Percentiles rank a stretch among this genome's conserved stretches.
Conservation (phyloP, 2,113 vertebrate species). For the Erpornis zantholeuca region DNA sequence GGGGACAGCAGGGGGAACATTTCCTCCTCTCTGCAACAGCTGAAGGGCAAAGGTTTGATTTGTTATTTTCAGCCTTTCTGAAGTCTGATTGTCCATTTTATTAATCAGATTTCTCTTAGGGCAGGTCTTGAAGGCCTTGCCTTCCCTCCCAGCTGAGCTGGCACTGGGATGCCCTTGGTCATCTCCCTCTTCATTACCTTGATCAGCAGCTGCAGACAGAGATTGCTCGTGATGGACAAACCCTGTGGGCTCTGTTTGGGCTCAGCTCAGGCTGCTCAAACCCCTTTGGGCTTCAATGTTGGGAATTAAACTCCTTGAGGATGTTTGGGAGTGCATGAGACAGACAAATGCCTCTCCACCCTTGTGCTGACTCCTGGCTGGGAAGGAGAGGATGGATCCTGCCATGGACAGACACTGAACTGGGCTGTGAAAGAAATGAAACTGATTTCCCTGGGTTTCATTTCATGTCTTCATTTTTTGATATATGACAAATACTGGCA, state of each 20-base stretch:
- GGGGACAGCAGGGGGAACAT: neutral
- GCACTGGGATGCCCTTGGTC: neutral
- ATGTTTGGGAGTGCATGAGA: fast-evolving
- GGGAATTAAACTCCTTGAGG: neutral
- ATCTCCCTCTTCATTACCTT: neutral
- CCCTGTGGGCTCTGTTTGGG: fast-evolving
- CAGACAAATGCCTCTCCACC: fast-evolving
- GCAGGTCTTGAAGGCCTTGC: neutral
- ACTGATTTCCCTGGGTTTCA: neutral
- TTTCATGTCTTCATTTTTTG: neutral
- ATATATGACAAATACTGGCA: neutral
- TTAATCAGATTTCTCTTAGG: neutral
- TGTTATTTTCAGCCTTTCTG: neutral
- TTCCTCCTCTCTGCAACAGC: neutral
- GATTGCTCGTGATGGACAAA: neutral
- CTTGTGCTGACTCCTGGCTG: neutral
- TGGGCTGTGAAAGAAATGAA: neutral
- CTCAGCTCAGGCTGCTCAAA: neutral
- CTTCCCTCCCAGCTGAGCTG: neutral
- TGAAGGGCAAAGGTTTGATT: neutral
- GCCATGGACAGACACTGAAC: neutral
- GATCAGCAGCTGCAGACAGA: neutral
- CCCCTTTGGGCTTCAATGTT: neutral
- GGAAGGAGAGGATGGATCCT: neutral
- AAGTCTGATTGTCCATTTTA: neutral